Percentiles rank a stretch among this genome's conserved stretches.
Evolutionary conservation across 2,113 vertebrate species (phyloP).

Genomic region (Microtus ochrogaster): DNA sequence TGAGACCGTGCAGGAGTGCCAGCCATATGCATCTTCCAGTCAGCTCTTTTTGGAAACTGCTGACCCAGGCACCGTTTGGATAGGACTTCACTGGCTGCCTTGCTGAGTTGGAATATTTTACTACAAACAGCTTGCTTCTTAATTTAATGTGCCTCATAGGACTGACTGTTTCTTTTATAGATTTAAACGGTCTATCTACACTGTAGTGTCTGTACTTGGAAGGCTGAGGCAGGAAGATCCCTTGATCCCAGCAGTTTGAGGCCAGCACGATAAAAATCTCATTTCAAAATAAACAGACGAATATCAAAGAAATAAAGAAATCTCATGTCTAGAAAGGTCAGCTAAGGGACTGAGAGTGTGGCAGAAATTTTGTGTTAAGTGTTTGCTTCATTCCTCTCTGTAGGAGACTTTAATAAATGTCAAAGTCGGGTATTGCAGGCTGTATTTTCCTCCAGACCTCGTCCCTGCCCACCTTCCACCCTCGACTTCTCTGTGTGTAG

Average conservation of each 20-base stretch:
- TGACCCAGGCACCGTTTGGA: background rate
- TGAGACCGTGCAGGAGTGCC: background rate
- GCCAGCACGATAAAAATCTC: background rate
- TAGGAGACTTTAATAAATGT: background rate
- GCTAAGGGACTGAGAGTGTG: background rate
- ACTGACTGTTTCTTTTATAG: background rate
- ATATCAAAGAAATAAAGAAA: background rate
- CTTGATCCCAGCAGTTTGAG: background rate
- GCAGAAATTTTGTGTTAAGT: background rate
- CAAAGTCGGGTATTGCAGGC: background rate
- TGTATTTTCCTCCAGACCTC: background rate
- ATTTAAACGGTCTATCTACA: background rate
- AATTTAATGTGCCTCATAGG: conserved; percentile 22
- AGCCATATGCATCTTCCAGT: background rate
- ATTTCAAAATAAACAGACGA: background rate
- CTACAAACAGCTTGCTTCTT: background rate
- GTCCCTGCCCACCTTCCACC: background rate
- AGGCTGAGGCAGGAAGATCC: background rate
- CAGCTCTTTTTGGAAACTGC: background rate
- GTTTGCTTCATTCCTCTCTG: background rate
- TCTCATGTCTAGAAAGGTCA: background rate
- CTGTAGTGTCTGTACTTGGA: background rate
- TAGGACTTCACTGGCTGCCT: background rate
- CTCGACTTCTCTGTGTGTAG: background rate
- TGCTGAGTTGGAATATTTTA: background rate